These are phyloP conservation scores for Lophius americanus DNA, from an alignment of 2,797 vertebrate species.

Conservation along the genomic window DNA sequence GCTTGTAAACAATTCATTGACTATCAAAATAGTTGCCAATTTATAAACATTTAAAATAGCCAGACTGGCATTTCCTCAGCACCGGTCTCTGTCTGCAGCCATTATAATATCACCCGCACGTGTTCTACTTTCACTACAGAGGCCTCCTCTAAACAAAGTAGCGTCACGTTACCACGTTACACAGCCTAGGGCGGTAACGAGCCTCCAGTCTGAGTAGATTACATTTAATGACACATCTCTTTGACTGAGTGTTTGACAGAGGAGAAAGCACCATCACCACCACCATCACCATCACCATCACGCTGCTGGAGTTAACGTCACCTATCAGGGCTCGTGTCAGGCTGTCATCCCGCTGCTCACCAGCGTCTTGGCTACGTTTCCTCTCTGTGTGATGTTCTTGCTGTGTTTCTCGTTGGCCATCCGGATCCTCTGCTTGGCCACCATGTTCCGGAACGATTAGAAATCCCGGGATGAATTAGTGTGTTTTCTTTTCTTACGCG, in stretches of 20 bases:
- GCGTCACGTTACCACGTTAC: conserved; percentile 17
- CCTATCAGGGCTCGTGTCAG: conserved; percentile 60
- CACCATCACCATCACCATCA: not conserved
- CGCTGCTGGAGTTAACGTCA: conserved; percentile 49
- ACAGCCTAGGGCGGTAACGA: conserved; percentile 9
- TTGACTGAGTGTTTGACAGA: not conserved
- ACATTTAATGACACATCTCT: not conserved
- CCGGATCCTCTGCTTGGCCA: conserved; percentile 96
- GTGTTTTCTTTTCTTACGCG: conserved; percentile 49
- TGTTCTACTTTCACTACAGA: not conserved
- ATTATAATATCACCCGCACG: not conserved
- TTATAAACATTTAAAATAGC: not conserved
- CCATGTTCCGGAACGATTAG: conserved; percentile 81
- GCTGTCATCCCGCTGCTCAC: conserved; percentile 75
- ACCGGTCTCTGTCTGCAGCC: not conserved
- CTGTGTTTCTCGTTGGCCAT: conserved; percentile 99
- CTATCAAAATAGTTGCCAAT: not conserved
- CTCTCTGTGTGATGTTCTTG: conserved; percentile 97
- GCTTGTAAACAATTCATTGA: not conserved
- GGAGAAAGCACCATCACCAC: not conserved
- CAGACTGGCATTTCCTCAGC: not conserved
- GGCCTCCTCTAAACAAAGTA: conserved; percentile 7
- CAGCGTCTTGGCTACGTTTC: conserved; percentile 94
- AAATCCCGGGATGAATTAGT: conserved; percentile 23
- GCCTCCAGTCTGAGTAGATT: not conserved